Percentiles rank a stretch among this genome's conserved stretches.
Conservation (phyloP, 2,113 vertebrate species). For the Gopherus evgoodei region DNA sequence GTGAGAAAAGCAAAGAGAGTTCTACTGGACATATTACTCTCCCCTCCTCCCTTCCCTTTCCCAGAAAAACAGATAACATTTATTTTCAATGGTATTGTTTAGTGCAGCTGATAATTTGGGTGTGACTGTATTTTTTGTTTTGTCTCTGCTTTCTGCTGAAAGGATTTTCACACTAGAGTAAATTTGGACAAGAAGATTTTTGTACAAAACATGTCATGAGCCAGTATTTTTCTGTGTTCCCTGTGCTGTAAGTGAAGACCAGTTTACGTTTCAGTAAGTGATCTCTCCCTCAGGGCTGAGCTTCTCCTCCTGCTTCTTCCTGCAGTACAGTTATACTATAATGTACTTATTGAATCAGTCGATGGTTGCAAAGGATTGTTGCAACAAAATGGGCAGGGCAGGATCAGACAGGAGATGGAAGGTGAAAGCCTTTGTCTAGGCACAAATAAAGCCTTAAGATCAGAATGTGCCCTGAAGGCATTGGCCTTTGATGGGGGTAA, state of each 20-base stretch:
- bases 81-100: slow-evolving; percentile 28
- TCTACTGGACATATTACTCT: neutral
- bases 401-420: neutral
- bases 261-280: slow-evolving; percentile 53
- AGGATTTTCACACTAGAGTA: slow-evolving; percentile 23
- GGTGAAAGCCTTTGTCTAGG: neutral
- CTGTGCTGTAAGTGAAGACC: slow-evolving; percentile 54
- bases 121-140: neutral
- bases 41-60: neutral
- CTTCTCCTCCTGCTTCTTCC: neutral
- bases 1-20: neutral
- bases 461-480: neutral
- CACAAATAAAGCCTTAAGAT: neutral
- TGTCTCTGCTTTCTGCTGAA: neutral
- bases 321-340: slow-evolving; percentile 22
- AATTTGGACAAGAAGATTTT: slow-evolving; percentile 57
- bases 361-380: neutral
- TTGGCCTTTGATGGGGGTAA: neutral
- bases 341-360: neutral
- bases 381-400: neutral
- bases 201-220: slow-evolving; percentile 55
- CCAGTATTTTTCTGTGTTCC: slow-evolving; percentile 50
- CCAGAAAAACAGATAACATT: neutral
- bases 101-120: slow-evolving; percentile 13
- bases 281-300: slow-evolving; percentile 48